phyloP scores from a whole-genome alignment of 2,113 vertebrate species.

The Austrofundulus limnaeus region DNA sequence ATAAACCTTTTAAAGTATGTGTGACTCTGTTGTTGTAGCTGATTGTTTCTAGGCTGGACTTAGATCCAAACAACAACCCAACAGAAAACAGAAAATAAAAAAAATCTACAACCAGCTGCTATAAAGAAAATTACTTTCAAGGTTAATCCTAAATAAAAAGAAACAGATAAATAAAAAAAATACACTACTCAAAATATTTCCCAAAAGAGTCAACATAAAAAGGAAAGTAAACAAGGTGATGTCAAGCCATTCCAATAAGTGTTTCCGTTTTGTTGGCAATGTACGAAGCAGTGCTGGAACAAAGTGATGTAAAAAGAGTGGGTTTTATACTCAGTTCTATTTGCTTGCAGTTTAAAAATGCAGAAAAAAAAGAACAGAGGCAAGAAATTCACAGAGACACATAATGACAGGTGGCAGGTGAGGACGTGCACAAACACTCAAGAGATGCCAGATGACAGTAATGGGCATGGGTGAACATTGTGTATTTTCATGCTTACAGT shows the following conservation, averaged over 20 bases:
- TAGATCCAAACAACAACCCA: slow-evolving; percentile 37
- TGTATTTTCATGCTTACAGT: slow-evolving; percentile 67
- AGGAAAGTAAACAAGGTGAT: slow-evolving; percentile 69
- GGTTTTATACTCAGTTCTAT: slow-evolving; percentile 55
- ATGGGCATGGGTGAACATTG: slow-evolving; percentile 58
- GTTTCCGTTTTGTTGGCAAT: slow-evolving; percentile 66
- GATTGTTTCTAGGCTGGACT: slow-evolving; percentile 39
- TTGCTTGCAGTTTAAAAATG: slow-evolving; percentile 58
- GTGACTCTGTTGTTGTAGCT: slow-evolving; percentile 26
- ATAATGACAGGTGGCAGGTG: slow-evolving; percentile 63
- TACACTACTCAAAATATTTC: neutral
- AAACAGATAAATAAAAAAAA: slow-evolving; percentile 36
- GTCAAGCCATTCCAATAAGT: slow-evolving; percentile 74
- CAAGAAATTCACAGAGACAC: slow-evolving; percentile 61
- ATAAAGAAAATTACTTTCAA: slow-evolving; percentile 55
- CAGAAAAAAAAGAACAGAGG: slow-evolving; percentile 47
- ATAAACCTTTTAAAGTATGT: slow-evolving; percentile 22
- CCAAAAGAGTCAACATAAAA: slow-evolving; percentile 42
- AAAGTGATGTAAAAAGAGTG: slow-evolving; percentile 48
- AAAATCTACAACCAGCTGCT: slow-evolving; percentile 57
- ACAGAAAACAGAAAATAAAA: slow-evolving; percentile 32
- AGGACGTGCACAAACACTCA: slow-evolving; percentile 54
- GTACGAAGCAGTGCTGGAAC: slow-evolving; percentile 45
- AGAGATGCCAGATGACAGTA: slow-evolving; percentile 59
- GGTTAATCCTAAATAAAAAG: slow-evolving; percentile 43